Percentiles rank a stretch among this genome's conserved stretches.
phyloP scores from a whole-genome alignment of 2,888 invertebrate species.

The Junonia oenone region DNA sequence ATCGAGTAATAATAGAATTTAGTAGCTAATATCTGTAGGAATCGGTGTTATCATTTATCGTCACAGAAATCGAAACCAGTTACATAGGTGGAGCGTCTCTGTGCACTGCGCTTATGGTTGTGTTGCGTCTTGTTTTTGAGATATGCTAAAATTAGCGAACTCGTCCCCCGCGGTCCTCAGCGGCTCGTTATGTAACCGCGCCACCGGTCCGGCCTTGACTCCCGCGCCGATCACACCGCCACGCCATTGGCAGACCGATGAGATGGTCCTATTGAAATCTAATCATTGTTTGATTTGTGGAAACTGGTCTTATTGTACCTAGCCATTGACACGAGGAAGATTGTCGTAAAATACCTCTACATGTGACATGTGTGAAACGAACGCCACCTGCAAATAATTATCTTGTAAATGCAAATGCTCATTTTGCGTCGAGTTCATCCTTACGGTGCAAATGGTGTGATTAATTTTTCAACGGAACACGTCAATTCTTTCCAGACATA shows the following conservation, averaged over 20 bases:
- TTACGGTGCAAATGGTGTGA: neutral
- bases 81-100: slow-evolving; percentile 30
- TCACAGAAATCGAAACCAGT: slow-evolving; percentile 15
- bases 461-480: neutral
- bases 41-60: neutral
- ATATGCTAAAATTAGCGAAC: slow-evolving; percentile 70
- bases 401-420: neutral
- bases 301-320: neutral
- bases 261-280: slow-evolving; percentile 9
- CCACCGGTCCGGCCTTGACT: slow-evolving; percentile 72
- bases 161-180: slow-evolving; percentile 52
- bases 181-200: slow-evolving; percentile 64
- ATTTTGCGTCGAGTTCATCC: neutral
- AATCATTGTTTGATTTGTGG: slow-evolving; percentile 7
- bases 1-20: neutral
- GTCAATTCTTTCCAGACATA: neutral
- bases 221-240: slow-evolving; percentile 57
- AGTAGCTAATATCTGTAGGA: neutral
- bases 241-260: slow-evolving; percentile 27
- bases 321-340: neutral
- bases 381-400: neutral
- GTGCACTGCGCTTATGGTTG: slow-evolving; percentile 44
- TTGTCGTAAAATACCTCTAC: neutral
- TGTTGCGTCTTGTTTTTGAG: slow-evolving; percentile 59
- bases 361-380: neutral